Conservation (phyloP, 2,797 vertebrate genomes). For the Acridotheres tristis region DNA sequence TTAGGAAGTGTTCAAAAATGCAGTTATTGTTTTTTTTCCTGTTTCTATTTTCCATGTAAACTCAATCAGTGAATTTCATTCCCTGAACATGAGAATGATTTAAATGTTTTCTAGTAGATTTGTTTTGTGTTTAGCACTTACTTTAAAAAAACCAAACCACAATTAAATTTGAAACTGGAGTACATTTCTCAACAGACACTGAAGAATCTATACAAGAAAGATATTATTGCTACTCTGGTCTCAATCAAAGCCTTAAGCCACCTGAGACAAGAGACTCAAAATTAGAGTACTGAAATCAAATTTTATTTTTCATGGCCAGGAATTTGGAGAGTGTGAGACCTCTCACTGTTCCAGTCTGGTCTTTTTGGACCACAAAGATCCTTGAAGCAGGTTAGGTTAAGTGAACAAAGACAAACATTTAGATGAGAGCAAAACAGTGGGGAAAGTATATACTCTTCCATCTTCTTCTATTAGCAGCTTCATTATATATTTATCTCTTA, state of each 20-base stretch:
- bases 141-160: not conserved
- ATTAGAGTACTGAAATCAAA: not conserved
- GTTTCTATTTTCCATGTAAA: not conserved
- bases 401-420: not conserved
- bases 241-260: not conserved
- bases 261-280: not conserved
- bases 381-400: not conserved
- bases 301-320: not conserved
- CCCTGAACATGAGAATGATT: not conserved
- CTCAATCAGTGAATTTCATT: not conserved
- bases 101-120: not conserved
- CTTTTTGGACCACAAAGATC: not conserved
- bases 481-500: not conserved
- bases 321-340: not conserved
- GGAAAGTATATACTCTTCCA: not conserved
- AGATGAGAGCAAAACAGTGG: not conserved
- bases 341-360: not conserved
- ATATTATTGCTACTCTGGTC: not conserved
- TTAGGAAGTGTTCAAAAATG: not conserved
- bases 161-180: not conserved
- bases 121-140: not conserved
- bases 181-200: not conserved
- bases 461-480: not conserved
- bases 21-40: not conserved
- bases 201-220: not conserved